These are phyloP conservation scores for Rhea americana DNA, from an alignment of 2,113 vertebrate species.

Conservation along the genomic window DNA sequence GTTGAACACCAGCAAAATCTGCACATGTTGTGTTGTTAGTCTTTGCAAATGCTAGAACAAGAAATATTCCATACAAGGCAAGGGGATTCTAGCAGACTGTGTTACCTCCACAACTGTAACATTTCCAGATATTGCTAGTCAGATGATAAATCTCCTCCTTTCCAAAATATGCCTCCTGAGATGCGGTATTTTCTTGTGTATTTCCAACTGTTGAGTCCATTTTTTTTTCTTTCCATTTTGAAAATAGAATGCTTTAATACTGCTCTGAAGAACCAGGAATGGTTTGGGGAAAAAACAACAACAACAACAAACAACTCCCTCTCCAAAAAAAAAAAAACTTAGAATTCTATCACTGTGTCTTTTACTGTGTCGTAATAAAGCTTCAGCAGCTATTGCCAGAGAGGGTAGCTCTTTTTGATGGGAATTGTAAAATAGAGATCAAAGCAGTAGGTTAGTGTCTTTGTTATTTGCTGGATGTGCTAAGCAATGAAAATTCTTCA, in stretches of 20 bases:
- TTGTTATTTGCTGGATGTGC: background rate
- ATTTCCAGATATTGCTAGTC: background rate
- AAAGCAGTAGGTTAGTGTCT: background rate
- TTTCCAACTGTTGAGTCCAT: background rate
- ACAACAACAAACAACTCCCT: too few species aligned
- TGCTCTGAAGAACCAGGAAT: background rate
- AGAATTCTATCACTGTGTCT: background rate
- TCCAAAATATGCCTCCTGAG: accelerated
- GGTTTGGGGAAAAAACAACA: too few species aligned
- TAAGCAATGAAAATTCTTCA: background rate
- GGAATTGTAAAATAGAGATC: background rate
- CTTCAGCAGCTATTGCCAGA: background rate
- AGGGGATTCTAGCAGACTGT: background rate
- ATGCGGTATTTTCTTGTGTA: background rate
- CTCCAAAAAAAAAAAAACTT: background rate
- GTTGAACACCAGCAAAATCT: background rate
- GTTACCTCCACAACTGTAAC: background rate
- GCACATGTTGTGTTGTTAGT: accelerated
- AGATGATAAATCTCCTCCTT: background rate
- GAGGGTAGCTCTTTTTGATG: background rate
- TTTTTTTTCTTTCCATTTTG: background rate
- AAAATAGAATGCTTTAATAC: background rate
- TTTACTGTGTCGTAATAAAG: background rate
- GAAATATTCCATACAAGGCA: background rate
- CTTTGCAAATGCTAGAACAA: background rate